Evolutionary conservation across 2,113 vertebrate species (phyloP), one percentile per base, ranked within the genome.

Genomic region (Scopus umbretta): DNA sequence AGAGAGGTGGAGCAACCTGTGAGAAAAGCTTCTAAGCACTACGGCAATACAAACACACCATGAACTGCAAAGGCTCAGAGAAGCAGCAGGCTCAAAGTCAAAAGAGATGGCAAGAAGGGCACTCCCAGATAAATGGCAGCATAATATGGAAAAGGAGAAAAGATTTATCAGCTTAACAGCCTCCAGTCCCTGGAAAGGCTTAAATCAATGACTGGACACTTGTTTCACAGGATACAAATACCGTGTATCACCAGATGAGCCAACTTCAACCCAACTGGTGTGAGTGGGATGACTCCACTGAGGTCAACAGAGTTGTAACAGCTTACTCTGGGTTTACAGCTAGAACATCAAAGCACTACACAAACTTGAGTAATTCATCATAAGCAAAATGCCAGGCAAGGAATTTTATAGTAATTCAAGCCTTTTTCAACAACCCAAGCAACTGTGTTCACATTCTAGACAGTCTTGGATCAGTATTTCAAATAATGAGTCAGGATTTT

Each of bases 141-240:
- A 47, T 32, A 86, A 84, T 56, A 55, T 1, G 38, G 56, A 30
- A 92, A 79, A 87, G 21, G 19, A 80, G 43, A 50, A 84, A 67
- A 92, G 62, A 59, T 85, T 55, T 75, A 79, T 42, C 88, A 95
- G 58, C 34, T 82, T 82, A 86, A 82, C 29, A 73, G 63, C 38
- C 52, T 74, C 67, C 63, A 74, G 67, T 67, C 82, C 85, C 82
- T 78, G 85, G 79, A 92, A 93, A 74, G 63, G 84, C 58, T 96
- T 81, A 79, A 85, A 88, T 82, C 66, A 45, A 68, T 87, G 70
- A n/a, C 65, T 79, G 52, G 74, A 70, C 1, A 2, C 71, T 80
- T 80, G 63, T 83, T 97, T 80, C 92, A 91, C 45, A 73, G 80
- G 95, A 88, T 29, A 86, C 40, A 80, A 94, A 92, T 26, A 86